Conservation (phyloP, 2,888 invertebrate species). For the Nineta flava region DNA sequence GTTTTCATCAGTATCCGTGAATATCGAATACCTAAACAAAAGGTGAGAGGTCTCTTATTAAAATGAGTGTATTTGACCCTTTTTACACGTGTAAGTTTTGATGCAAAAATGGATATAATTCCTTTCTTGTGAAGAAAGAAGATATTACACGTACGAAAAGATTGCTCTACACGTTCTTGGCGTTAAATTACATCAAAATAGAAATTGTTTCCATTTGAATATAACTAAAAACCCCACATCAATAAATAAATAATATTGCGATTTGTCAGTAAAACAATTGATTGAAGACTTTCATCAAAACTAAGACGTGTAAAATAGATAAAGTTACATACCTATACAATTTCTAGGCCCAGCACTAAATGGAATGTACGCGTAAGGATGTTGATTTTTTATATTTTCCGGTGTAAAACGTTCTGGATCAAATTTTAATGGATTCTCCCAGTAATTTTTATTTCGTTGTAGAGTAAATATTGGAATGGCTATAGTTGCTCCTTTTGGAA, state of each 20-base stretch:
- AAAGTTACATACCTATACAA: slow-evolving; percentile 11
- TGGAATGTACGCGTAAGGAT: slow-evolving; percentile 20
- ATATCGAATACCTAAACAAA: not conserved
- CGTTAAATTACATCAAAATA: no score
- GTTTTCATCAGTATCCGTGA: not conserved
- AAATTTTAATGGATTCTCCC: slow-evolving; percentile 21
- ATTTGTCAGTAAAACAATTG: no score
- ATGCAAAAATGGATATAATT: no score
- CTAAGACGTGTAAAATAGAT: not conserved
- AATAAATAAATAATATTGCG: no score
- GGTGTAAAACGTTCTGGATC: slow-evolving; percentile 23
- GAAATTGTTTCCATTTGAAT: no score
- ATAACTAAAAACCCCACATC: no score
- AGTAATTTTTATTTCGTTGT: slow-evolving; percentile 18
- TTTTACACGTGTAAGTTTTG: no score
- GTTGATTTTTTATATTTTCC: slow-evolving; percentile 16
- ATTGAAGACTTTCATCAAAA: no score
- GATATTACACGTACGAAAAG: no score
- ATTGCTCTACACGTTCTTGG: no score
- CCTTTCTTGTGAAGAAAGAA: no score
- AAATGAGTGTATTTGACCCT: no score
- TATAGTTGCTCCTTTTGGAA: not conserved
- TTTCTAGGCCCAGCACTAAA: slow-evolving; percentile 22
- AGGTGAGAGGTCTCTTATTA: not conserved
- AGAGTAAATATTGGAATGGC: slow-evolving; percentile 8